Conservation (phyloP, 2,797 vertebrate species). For the Liparis tanakae region DNA sequence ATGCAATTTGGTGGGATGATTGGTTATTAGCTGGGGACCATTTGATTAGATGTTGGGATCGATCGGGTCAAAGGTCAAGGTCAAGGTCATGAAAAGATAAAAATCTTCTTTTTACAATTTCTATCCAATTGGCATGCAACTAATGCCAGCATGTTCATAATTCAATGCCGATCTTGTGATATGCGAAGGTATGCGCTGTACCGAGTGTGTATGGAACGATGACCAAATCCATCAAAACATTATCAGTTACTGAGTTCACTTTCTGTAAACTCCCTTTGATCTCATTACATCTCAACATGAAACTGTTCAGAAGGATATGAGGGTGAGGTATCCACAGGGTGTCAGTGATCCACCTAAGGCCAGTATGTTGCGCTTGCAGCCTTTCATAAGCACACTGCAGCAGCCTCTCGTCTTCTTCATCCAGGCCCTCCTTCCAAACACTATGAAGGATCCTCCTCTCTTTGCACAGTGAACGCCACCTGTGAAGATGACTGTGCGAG, state of each 20-base stretch:
- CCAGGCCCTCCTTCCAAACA: slow-evolving; percentile 92
- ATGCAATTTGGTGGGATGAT: too few species aligned
- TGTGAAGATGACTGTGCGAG: slow-evolving; percentile 76
- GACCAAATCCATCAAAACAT: neutral
- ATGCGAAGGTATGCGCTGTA: too few species aligned
- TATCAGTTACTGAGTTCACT: neutral
- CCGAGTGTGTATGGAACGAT: neutral
- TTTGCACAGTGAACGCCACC: slow-evolving; percentile 83
- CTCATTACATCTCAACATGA: neutral
- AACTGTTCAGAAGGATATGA: slow-evolving; percentile 90
- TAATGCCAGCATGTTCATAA: too few species aligned
- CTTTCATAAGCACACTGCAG: slow-evolving; percentile 87
- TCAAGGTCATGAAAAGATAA: too few species aligned
- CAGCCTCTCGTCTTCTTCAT: slow-evolving; percentile 91
- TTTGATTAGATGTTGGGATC: too few species aligned
- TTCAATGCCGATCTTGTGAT: too few species aligned
- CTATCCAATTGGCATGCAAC: too few species aligned
- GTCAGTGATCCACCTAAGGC: slow-evolving; percentile 91
- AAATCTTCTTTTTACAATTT: too few species aligned
- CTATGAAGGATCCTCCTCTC: slow-evolving; percentile 91
- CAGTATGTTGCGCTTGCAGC: slow-evolving; percentile 86
- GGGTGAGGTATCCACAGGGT: slow-evolving; percentile 93
- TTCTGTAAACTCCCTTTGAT: neutral
- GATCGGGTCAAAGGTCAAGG: too few species aligned
- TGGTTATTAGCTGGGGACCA: too few species aligned